Conservation (phyloP, 2,113 vertebrate species). For the Anarrhichthys ocellatus region DNA sequence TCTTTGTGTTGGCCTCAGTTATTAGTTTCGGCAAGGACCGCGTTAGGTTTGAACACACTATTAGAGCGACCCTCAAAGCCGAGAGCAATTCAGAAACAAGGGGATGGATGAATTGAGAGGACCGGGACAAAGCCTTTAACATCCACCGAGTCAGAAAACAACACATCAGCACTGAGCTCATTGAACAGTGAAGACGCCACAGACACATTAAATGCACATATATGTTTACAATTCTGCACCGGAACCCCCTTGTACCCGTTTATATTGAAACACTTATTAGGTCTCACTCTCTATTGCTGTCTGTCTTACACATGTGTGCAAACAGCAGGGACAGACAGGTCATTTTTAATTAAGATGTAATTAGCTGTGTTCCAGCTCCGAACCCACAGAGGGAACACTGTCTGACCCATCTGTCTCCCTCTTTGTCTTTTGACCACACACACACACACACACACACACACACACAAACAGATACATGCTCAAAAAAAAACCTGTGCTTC, state of each 20-base stretch:
- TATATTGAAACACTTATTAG: neutral
- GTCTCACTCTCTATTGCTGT: neutral
- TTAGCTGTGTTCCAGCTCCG: conserved; percentile 68
- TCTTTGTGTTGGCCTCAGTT: neutral
- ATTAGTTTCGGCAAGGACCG: neutral
- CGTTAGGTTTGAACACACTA: neutral
- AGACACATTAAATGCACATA: neutral
- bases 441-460: conserved; percentile 23
- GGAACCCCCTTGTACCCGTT: neutral
- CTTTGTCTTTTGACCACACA: conserved; percentile 42
- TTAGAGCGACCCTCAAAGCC: neutral
- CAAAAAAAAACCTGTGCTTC: conserved; percentile 40
- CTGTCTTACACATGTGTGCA: conserved; percentile 23
- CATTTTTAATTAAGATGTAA: conserved; percentile 80
- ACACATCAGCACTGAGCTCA: neutral
- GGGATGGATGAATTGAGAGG: neutral
- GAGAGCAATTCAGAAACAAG: neutral
- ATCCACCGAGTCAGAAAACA: neutral
- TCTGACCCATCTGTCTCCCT: conserved; percentile 73
- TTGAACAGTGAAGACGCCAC: neutral
- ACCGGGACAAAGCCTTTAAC: neutral
- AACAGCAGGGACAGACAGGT: conserved; percentile 64
- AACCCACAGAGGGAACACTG: conserved; percentile 60
- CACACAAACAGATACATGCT: conserved; percentile 35
- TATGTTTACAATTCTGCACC: neutral